phyloP scores from a whole-genome alignment of 2,888 invertebrate species.

The Chromoteleia sp. region DNA sequence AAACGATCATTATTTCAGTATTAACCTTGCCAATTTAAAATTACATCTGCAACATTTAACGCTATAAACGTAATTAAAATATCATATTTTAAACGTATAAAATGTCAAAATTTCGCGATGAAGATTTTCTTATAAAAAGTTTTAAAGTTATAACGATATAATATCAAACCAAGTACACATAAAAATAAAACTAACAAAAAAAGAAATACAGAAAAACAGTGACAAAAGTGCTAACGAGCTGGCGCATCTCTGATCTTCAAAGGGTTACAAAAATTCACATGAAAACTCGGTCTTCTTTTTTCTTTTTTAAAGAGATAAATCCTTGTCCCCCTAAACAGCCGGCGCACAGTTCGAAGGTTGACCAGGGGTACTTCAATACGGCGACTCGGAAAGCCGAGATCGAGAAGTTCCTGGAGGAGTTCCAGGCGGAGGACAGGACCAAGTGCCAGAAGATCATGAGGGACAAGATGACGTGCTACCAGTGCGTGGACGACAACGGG shows the following conservation, averaged over 20 bases:
- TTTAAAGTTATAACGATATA: too few species aligned
- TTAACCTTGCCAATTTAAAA: too few species aligned
- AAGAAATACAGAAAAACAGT: too few species aligned
- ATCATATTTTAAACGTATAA: too few species aligned
- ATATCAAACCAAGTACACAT: too few species aligned
- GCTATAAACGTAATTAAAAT: too few species aligned
- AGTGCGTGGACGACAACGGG: slow-evolving; percentile 89
- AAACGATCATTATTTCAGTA: too few species aligned
- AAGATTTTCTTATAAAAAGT: too few species aligned
- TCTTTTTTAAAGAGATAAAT: slow-evolving; percentile 56
- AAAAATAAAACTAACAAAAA: too few species aligned
- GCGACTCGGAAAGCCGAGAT: slow-evolving; percentile 87
- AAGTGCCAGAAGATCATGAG: slow-evolving; percentile 90
- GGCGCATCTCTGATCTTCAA: background rate
- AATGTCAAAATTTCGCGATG: too few species aligned
- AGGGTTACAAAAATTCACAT: slow-evolving; percentile 40
- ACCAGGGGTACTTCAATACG: slow-evolving; percentile 74
- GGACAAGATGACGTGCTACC: slow-evolving; percentile 91
- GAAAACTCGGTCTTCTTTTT: slow-evolving; percentile 25
- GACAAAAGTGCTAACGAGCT: too few species aligned
- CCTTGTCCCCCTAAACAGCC: slow-evolving; percentile 44
- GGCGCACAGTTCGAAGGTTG: slow-evolving; percentile 63
- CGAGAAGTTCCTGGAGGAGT: slow-evolving; percentile 90
- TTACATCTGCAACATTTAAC: too few species aligned
- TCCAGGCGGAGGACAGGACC: slow-evolving; percentile 90